Percentiles rank a stretch among this genome's conserved stretches.
phyloP scores from a whole-genome alignment of 2,888 invertebrate species.

The Entomobrya proxima region DNA sequence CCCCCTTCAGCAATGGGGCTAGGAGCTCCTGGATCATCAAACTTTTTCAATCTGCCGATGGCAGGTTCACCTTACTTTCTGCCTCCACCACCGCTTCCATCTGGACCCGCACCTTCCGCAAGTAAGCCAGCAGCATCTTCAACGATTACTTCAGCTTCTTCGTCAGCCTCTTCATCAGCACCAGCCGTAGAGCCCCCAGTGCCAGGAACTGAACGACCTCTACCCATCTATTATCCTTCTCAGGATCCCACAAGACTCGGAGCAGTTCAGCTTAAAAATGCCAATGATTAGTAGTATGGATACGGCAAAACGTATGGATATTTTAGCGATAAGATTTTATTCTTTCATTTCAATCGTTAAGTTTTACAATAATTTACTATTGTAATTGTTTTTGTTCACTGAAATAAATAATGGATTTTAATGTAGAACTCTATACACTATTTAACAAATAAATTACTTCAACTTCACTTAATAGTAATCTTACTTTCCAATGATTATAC shows the following conservation, averaged over 20 bases:
- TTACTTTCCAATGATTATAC: not conserved
- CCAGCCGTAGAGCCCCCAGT: slow-evolving; percentile 77
- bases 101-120: slow-evolving; percentile 79
- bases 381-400: slow-evolving; percentile 15
- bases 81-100: slow-evolving; percentile 81
- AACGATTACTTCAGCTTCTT: slow-evolving; percentile 77
- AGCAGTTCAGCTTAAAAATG: slow-evolving; percentile 70
- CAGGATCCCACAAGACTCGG: slow-evolving; percentile 97
- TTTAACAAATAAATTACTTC: not conserved
- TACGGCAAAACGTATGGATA: not conserved
- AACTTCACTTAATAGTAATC: not conserved
- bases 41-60: slow-evolving; percentile 78
- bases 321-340: not conserved
- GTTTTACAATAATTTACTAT: not conserved
- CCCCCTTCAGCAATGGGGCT: slow-evolving; percentile 59
- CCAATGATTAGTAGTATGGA: slow-evolving; percentile 38
- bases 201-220: slow-evolving; percentile 76
- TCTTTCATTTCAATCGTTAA: slow-evolving; percentile 6
- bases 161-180: slow-evolving; percentile 77
- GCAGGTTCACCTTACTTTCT: slow-evolving; percentile 81
- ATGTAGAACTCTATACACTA: not conserved
- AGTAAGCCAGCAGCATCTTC: slow-evolving; percentile 77
- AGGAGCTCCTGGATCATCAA: slow-evolving; percentile 75
- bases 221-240: slow-evolving; percentile 90
- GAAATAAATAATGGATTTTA: slow-evolving; percentile 3